A percentile compares a stretch with the other conserved stretches of the same genome.
Evolutionary conservation across 2,113 vertebrate genomes (phyloP).

Genomic region (Calonectris borealis): DNA sequence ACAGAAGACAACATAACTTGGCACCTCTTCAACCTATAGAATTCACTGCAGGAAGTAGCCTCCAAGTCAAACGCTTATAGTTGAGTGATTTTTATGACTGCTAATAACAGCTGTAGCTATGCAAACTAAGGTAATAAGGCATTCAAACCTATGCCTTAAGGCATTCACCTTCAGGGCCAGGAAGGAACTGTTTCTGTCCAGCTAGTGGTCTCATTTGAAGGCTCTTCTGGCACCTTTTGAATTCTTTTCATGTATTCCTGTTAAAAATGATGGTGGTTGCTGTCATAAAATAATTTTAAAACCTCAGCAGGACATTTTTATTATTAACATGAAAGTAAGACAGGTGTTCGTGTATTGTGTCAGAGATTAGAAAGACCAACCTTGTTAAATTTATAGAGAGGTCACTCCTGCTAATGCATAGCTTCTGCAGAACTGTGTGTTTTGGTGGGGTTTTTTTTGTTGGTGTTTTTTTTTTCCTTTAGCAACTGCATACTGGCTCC

Average conservation of each 20-base stretch:
- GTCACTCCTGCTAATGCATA: not conserved
- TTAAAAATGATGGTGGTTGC: not conserved
- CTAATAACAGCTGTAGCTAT: constrained; percentile 71
- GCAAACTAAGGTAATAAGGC: constrained; percentile 64
- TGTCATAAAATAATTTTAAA: constrained; percentile 20
- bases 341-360: not conserved
- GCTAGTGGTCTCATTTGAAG: not conserved
- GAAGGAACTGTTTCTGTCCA: not conserved
- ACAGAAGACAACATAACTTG: not conserved
- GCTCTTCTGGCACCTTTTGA: not conserved
- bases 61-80: constrained; percentile 55
- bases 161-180: not conserved
- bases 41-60: constrained; percentile 41
- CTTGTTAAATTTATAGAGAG: not conserved
- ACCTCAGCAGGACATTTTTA: not conserved
- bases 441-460: too few species aligned
- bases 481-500: not conserved
- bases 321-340: constrained; percentile 9
- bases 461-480: not conserved
- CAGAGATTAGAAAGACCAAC: constrained; percentile 4
- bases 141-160: constrained; percentile 37
- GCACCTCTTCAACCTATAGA: not conserved
- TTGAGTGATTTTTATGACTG: constrained; percentile 71
- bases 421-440: not conserved
- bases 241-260: not conserved